Evolutionary conservation across 2,888 invertebrate genomes (phyloP), one percentile per base, ranked within the genome.

Genomic region (Malthinus seriepunctatus): DNA sequence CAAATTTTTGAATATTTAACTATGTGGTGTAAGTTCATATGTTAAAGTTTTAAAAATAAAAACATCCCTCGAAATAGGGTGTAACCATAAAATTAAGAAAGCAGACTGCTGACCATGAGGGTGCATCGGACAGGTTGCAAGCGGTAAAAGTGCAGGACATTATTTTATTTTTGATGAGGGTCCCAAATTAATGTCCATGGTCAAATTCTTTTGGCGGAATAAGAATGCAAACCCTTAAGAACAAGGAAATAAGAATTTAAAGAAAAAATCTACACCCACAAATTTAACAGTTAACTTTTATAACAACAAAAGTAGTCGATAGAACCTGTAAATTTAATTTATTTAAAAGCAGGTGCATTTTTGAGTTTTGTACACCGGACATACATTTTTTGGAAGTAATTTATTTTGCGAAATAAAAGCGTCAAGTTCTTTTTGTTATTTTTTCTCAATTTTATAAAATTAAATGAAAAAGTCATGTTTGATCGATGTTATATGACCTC

Each of bases 401-500:
- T 46, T 59, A 45, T 53, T 23, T 23, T 2, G 23, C 23, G 23
- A 23, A 23, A 23, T 23, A 23, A 23, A 23, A 23, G 23, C 23
- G 23, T 23, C 3, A 23, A 2, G 23, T 23, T 23, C 23, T 3
- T 2, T 23, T 23, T 23, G n/a, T n/a, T n/a, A n/a, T n/a, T 23
- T 23, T 23, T 23, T 23, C 5, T 23, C 39, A 6, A 23, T 15
- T 42, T 42, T 42, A 42, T 42, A 32, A 46, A 8, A 11, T 32
- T 10, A 12, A 32, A 46, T 10, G 11, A 32, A 46, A 12, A 46
- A n/a, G 32, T 45, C 42, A 14, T 57, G 77, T 77, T 77, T 77
- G 76, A 70, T 78, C 78, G 73, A 78, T 78, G 59, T 38, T 59
- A 72, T 73, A 76, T 78, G 78, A 78, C 78, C 78, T 76, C 71